Conservation (phyloP, 2,888 invertebrate genomes). For the Pteria penguin region DNA sequence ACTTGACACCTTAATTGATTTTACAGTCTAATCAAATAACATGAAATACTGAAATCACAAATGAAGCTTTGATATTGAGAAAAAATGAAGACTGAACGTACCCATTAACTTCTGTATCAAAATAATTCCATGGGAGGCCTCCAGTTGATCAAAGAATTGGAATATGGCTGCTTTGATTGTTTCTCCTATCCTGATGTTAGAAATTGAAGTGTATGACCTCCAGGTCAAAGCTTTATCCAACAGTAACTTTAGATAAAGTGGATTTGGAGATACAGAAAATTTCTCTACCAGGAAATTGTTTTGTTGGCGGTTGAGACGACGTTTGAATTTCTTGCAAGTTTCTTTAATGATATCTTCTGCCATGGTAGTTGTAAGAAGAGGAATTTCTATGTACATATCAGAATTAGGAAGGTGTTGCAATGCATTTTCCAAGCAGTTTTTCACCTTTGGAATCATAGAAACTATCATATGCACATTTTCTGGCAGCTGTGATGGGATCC, state of each 20-base stretch:
- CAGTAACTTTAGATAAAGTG: constrained; percentile 68
- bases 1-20: no score
- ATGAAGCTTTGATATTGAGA: no score
- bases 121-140: constrained; percentile 64
- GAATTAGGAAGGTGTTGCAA: constrained; percentile 41
- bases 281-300: constrained; percentile 56
- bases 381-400: constrained; percentile 60
- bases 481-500: constrained; percentile 68
- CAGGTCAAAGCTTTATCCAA: constrained; percentile 64
- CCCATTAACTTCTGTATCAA: constrained; percentile 66
- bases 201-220: constrained; percentile 62
- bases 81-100: constrained; percentile 41
- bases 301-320: constrained; percentile 63
- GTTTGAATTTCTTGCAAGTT: constrained; percentile 40
- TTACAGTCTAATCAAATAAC: no score
- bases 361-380: constrained; percentile 43
- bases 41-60: no score
- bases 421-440: constrained; percentile 56
- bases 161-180: constrained; percentile 62
- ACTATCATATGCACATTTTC: constrained; percentile 63
- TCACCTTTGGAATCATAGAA: constrained; percentile 59
- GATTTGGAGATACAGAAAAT: constrained; percentile 56
- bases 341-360: constrained; percentile 56
- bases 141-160: constrained; percentile 63
- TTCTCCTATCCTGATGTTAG: constrained; percentile 50